Percentiles rank a stretch among this genome's conserved stretches.
Evolutionary conservation across 2,113 vertebrate genomes (phyloP).

Genomic region (Elanoides forficatus): DNA sequence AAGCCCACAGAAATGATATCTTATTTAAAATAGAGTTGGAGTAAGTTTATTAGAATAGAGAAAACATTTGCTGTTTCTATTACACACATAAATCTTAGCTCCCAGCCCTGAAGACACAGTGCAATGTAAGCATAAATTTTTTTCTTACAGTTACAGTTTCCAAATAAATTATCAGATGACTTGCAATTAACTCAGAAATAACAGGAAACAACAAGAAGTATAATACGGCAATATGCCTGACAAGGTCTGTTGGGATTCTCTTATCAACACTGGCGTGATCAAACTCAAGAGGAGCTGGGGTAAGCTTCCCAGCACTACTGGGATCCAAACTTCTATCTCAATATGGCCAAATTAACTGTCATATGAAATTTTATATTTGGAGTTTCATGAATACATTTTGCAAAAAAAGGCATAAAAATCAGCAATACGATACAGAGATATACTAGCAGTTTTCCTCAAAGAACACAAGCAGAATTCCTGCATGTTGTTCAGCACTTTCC

Average conservation of each 20-base stretch:
- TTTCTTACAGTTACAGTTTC: not conserved
- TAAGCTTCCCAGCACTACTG: not conserved
- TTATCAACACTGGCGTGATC: not conserved
- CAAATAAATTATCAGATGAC: constrained; percentile 36
- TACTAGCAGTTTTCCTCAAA: not conserved
- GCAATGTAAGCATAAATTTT: constrained; percentile 25
- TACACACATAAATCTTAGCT: constrained; percentile 47
- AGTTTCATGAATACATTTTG: not conserved
- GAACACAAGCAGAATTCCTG: not conserved
- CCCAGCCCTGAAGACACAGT: not conserved
- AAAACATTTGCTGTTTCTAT: constrained; percentile 7
- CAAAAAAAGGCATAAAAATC: not conserved
- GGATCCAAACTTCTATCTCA: not conserved
- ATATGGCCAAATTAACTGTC: not conserved
- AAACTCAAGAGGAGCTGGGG: not conserved
- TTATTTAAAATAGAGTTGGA: not conserved
- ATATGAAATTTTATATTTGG: not conserved
- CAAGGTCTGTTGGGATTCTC: not conserved
- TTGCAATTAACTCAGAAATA: constrained; percentile 42
- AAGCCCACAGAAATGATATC: not conserved
- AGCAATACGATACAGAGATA: not conserved
- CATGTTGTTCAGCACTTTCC: not conserved
- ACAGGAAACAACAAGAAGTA: not conserved
- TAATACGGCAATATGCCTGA: rapidly evolving
- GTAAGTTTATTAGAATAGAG: not conserved